Base-by-base conservation (phyloP, 2,797 vertebrate genomes). In the Myotis daubentonii region DNA sequence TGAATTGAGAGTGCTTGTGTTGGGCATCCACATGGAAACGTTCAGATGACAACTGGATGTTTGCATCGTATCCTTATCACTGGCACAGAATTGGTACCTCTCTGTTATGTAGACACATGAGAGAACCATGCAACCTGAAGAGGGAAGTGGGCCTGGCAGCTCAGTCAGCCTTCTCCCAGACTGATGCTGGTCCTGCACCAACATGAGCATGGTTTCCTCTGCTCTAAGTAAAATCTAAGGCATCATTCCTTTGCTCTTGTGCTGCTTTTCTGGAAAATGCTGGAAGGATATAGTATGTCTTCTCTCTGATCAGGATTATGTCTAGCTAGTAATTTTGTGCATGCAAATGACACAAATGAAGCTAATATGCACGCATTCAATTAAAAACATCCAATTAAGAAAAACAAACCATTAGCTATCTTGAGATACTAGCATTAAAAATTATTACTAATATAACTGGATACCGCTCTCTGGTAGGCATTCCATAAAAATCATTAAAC, bases 401-500 rank as follows among this genome's bases (percentile, higher is more conserved):
- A 78, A 93, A 78, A 62, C 20, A 70, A 82, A 55, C 49, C 36
- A 91, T 44, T 57, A 89, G 36, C 72, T 88, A 79, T 55, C 25
- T 85, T 60, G 25, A n/a, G 47, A 62, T 62, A 38, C 23, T 30
- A 86, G 51, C 53, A 79, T 53, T n/a, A 87, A 86, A 36, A 62
- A 88, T 82, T 88, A 80, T 83, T 44, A 89, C 74, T 51, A 78
- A 51, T 49, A 30, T 41, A 19, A 84, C 17, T 82, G 10, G 57
- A 89, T 65, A 33, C 66, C 78, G 20, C 44, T 23, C n/a, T 83
- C 49, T 23, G 25, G 36, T 78, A 89, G 41, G 17, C 47, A 49
- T 94, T 82, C 44, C 51, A 71, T 66, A 62, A 94, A 94, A 89
- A 74, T 88, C 55, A 81, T 47, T 80, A 72, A 89, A 47, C n/a